Evolutionary conservation across 2,797 vertebrate species (phyloP), one percentile per base, ranked within the genome.

Genomic region (Hyperoplus lanceolatus): DNA sequence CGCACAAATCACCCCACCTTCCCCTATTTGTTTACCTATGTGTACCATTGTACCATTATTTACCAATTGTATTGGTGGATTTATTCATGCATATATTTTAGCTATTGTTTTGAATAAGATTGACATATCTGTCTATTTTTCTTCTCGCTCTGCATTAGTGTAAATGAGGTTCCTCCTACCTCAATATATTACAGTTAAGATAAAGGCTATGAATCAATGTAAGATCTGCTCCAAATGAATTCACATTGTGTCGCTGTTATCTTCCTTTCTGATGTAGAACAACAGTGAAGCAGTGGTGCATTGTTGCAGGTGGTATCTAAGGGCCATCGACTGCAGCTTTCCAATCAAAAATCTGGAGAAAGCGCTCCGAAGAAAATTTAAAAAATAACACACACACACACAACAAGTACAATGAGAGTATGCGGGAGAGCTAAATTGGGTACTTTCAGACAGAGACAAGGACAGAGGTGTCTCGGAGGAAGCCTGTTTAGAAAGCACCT

Each of bases 401-500:
- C 59, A 64, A 49, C 42, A 48, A 60, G 49, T 39, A 74, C 42
- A 80, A 68, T 21, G 21, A 21, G 10, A 49, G 56, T 18, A 71
- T 73, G 72, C 57, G 65, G 29, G 46, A 55, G 51, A 66, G 69
- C 67, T 76, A 63, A 83, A 79, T 70, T 71, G 72, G 69, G 59
- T 76, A 45, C 59, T 82, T 76, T 83, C 53, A 87, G 79, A 77
- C 64, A 38, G 73, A 82, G 67, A 69, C 77, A 73, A 89, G 84
- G 87, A 92, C 85, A 79, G 77, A 71, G 80, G 77, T 75, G 82
- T 89, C 80, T 18, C 1, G 57, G 62, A 70, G 82, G 81, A 77
- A 53, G 80, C 74, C 73, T 82, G 88, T 85, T 82, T 80, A 76
- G 82, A 90, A 89, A 90, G 64, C 84, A 77, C 83, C 90, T 89